Conservation (phyloP, 2,113 vertebrate species). For the Hipposideros armiger region DNA sequence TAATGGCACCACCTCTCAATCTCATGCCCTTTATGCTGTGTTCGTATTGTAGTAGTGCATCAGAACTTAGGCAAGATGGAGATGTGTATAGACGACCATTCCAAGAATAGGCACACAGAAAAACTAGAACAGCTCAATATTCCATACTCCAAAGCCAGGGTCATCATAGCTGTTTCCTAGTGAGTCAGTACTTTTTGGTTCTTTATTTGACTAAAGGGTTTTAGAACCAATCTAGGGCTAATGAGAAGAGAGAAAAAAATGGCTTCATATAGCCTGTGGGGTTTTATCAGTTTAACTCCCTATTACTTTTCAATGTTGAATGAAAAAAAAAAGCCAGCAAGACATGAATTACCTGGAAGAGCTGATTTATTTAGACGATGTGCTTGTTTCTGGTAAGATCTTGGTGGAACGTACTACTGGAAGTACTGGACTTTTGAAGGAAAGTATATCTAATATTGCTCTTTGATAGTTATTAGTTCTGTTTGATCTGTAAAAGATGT, state of each 20-base stretch:
- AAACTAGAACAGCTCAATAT: neutral
- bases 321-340: neutral
- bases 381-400: neutral
- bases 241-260: neutral
- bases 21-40: neutral
- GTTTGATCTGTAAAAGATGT: neutral
- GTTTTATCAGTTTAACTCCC: neutral
- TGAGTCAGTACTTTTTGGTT: neutral
- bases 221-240: neutral
- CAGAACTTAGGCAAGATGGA: neutral
- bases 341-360: neutral
- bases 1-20: neutral
- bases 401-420: neutral
- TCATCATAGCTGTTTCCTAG: neutral
- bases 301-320: neutral
- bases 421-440: neutral
- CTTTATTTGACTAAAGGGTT: neutral
- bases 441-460: neutral
- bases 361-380: neutral
- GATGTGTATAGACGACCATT: neutral
- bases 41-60: neutral
- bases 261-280: neutral
- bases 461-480: slow-evolving; percentile 6
- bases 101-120: neutral
- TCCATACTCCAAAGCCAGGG: neutral